Percentiles rank a stretch among this genome's conserved stretches.
These are phyloP conservation scores for Lasioglossum pauxillum DNA, from an alignment of 2,888 invertebrate genomes.

Conservation along the genomic window DNA sequence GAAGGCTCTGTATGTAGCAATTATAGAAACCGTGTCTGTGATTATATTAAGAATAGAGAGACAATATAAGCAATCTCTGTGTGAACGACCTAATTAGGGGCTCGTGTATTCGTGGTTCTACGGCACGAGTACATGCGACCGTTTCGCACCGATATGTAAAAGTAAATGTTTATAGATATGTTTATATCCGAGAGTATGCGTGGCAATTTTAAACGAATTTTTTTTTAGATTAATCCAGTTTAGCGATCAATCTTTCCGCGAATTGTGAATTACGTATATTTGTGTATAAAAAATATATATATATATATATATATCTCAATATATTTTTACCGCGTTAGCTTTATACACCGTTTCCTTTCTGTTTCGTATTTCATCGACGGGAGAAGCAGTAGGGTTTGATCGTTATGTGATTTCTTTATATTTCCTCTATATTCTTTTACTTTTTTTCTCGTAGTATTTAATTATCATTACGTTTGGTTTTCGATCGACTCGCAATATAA, in stretches of 20 bases:
- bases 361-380: not conserved
- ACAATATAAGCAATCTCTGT: constrained; percentile 72
- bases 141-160: constrained; percentile 61
- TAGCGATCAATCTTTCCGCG: constrained; percentile 3
- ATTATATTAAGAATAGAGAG: constrained; percentile 80
- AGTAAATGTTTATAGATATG: constrained; percentile 56
- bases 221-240: constrained; percentile 21
- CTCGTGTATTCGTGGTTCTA: constrained; percentile 45
- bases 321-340: constrained; percentile 5
- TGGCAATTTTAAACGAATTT: constrained; percentile 62
- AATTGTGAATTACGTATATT: constrained; percentile 29
- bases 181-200: constrained; percentile 51
- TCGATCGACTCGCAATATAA: not conserved
- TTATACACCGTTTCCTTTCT: not conserved
- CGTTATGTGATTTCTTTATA: not conserved
- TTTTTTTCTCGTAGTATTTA: not conserved
- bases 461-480: not conserved
- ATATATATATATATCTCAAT: not conserved
- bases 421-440: not conserved
- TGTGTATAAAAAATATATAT: not conserved
- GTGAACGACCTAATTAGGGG: constrained; percentile 69
- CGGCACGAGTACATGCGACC: constrained; percentile 27
- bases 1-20: constrained; percentile 81
- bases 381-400: not conserved
- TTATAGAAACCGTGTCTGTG: constrained; percentile 82